Percentiles rank a stretch among this genome's conserved stretches.
These are phyloP conservation scores for Vicugna pacos DNA, from an alignment of 2,113 vertebrate species.

Conservation along the genomic window DNA sequence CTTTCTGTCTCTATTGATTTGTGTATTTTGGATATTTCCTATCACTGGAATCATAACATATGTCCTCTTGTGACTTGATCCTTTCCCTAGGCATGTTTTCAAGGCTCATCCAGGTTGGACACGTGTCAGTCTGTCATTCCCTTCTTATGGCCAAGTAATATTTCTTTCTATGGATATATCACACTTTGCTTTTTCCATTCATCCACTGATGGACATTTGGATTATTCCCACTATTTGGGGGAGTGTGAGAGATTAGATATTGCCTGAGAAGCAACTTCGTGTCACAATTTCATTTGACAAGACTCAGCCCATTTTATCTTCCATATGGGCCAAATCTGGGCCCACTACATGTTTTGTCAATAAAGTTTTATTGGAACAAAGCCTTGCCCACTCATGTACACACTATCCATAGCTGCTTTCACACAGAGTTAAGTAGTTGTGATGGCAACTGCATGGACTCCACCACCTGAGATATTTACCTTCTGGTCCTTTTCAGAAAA, in stretches of 20 bases:
- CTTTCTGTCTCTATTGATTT: neutral
- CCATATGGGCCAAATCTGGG: neutral
- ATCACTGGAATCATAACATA: neutral
- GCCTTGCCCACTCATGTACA: neutral
- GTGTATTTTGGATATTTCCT: neutral
- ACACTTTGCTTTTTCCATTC: neutral
- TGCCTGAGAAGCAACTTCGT: neutral
- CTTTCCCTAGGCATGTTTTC: neutral
- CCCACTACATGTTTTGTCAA: neutral
- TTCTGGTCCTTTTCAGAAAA: neutral
- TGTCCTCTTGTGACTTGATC: neutral
- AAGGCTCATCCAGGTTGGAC: neutral
- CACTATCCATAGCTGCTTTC: neutral
- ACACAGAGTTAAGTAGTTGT: neutral
- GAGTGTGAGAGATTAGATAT: neutral
- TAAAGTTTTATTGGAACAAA: neutral
- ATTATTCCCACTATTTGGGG: neutral
- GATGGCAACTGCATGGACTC: neutral
- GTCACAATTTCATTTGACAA: neutral
- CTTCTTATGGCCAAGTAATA: neutral
- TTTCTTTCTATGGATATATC: neutral
- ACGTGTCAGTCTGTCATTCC: neutral
- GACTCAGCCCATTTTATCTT: neutral
- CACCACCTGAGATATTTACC: neutral
- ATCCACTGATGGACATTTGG: neutral